These are phyloP conservation scores for Acipenser oxyrinchus DNA, from an alignment of 2,797 vertebrate genomes.

Conservation along the genomic window DNA sequence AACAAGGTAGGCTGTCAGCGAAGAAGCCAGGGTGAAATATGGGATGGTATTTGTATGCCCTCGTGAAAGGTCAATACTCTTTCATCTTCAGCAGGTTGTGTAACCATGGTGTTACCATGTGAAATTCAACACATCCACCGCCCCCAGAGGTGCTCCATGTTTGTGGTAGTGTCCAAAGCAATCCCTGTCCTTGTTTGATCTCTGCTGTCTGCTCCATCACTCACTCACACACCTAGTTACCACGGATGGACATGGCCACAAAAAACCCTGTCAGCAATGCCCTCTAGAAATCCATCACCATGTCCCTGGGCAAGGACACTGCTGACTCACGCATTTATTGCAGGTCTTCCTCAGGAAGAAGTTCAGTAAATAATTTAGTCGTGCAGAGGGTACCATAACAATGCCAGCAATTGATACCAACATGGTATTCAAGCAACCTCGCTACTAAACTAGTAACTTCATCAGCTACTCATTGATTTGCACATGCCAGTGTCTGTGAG, in stretches of 20 bases:
- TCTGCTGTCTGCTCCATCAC: background rate
- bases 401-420: too few relatives aligned
- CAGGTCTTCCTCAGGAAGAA: too few relatives aligned
- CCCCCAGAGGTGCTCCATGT: slow-evolving; percentile 16
- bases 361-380: too few relatives aligned
- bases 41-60: slow-evolving; percentile 36
- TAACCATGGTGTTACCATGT: slow-evolving; percentile 41
- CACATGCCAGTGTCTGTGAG: too few relatives aligned
- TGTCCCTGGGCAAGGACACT: too few relatives aligned
- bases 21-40: slow-evolving; percentile 2
- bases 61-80: slow-evolving; percentile 48
- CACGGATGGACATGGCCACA: background rate
- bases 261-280: background rate
- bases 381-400: too few relatives aligned
- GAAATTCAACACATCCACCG: slow-evolving; percentile 50
- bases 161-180: slow-evolving; percentile 3
- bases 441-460: too few relatives aligned
- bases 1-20: slow-evolving; percentile 9
- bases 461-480: too few relatives aligned
- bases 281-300: too few relatives aligned
- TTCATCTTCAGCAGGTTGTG: slow-evolving; percentile 40
- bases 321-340: too few relatives aligned
- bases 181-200: background rate
- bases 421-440: too few relatives aligned
- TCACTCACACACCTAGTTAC: background rate